Conservation (phyloP, 1,140 invertebrate genomes). For the Apis mellifera region DNA sequence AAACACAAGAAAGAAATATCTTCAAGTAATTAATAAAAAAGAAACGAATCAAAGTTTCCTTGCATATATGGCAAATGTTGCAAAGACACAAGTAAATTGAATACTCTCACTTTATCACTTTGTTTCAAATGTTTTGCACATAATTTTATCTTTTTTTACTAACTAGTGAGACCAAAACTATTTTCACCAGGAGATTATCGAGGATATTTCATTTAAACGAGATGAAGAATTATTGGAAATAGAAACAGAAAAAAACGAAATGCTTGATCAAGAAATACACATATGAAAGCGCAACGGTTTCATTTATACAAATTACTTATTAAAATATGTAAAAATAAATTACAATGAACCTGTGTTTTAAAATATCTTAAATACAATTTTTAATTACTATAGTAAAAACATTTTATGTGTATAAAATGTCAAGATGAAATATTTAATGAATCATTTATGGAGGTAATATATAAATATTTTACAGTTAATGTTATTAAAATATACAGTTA, state of each 20-base stretch:
- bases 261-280: neutral
- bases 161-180: slow-evolving; percentile 23
- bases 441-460: neutral
- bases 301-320: slow-evolving; percentile 26
- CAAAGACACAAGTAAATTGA: slow-evolving; percentile 40
- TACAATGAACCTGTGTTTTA: slow-evolving; percentile 15
- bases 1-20: slow-evolving; percentile 88
- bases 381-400: neutral
- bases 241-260: slow-evolving; percentile 19
- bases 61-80: slow-evolving; percentile 63
- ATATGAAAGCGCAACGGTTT: neutral
- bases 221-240: neutral
- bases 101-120: neutral
- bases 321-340: slow-evolving; percentile 30
- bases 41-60: slow-evolving; percentile 86
- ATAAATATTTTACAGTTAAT: neutral
- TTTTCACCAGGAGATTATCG: slow-evolving; percentile 29
- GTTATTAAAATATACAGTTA: neutral
- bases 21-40: slow-evolving; percentile 87
- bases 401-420: too few relatives aligned
- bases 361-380: neutral
- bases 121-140: slow-evolving; percentile 12
- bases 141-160: neutral
- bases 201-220: neutral
- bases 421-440: neutral